Evolutionary conservation across 2,888 invertebrate species (phyloP), one percentile per base, ranked within the genome.

Genomic region (Meteorus cinctellus): DNA sequence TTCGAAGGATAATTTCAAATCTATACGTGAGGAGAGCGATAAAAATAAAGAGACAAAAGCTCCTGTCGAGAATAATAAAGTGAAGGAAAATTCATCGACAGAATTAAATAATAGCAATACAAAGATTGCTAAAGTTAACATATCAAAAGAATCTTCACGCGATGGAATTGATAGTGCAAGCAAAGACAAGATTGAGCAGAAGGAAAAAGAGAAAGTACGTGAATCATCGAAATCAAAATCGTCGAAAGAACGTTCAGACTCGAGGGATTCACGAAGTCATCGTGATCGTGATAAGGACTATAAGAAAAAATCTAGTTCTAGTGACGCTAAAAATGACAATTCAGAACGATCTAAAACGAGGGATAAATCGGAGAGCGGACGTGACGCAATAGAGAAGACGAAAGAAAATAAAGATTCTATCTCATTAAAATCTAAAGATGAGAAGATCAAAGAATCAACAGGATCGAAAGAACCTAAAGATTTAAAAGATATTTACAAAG

Each of bases 401-500:
- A 72, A 45, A 70, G 69, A 67, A 24, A 84, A 74, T 63, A 84
- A 82, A 76, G 83, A 82, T 62, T 81, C 6, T 77, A 82, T 62
- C 14, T 69, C 76, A n/a, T 78, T 75, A 62, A 80, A 78, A 59
- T 31, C 65, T 24, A 81, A 83, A 78, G 81, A 82, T 62, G 75
- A 83, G 72, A 79, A 83, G 74, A 24, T 65, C 29, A 81, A 83
- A 79, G 80, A 85, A 16, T 74, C 83, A 68, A 72, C 79, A n/a
- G 82, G 77, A 12, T 55, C 55, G 6, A 83, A 86, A 45, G 87
- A 84, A 68, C 78, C 79, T 1, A 89, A 87, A 79, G 89, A 89
- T 79, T 75, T 89, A 45, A 89, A 89, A 73, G 89, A 89, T 78
- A 83, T 89, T n/a, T 89, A 89, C 65, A 89, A 89, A 77, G 89